Evolutionary conservation across 2,113 vertebrate species (phyloP).

Genomic region (Parus major): DNA sequence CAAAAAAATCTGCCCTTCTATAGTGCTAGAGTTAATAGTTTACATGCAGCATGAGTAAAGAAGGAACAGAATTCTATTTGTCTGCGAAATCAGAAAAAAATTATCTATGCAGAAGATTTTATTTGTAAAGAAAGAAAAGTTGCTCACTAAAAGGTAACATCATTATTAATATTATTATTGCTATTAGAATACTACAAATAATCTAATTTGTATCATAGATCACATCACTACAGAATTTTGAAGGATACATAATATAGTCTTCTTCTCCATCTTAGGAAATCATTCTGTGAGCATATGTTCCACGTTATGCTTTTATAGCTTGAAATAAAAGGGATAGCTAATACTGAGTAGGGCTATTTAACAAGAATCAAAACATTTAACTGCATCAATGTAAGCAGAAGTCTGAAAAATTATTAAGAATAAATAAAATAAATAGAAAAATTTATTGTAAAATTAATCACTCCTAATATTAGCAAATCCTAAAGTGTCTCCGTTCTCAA

Average conservation of each 20-base stretch:
- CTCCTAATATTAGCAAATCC: not conserved
- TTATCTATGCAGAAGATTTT: not conserved
- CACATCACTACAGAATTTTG: not conserved
- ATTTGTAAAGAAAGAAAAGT: not conserved
- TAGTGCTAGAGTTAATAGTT: not conserved
- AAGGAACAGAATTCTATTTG: not conserved
- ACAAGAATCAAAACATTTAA: not conserved
- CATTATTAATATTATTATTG: too few species aligned
- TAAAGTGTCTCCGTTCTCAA: not conserved
- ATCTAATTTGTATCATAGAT: not conserved
- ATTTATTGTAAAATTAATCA: not conserved
- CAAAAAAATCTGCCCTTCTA: not conserved
- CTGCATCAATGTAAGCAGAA: not conserved
- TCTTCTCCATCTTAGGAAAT: not conserved
- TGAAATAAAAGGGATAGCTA: not conserved
- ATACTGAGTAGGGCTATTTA: not conserved
- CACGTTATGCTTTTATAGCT: not conserved
- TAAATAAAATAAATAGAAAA: not conserved
- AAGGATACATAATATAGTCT: not conserved
- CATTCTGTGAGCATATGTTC: not conserved
- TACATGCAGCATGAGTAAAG: not conserved
- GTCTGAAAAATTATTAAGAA: not conserved
- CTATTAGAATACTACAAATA: not conserved
- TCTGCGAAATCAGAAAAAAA: constrained; percentile 4
- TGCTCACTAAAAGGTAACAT: not conserved